phyloP scores from a whole-genome alignment of 2,797 vertebrate genomes.

The Harpagifer antarcticus region DNA sequence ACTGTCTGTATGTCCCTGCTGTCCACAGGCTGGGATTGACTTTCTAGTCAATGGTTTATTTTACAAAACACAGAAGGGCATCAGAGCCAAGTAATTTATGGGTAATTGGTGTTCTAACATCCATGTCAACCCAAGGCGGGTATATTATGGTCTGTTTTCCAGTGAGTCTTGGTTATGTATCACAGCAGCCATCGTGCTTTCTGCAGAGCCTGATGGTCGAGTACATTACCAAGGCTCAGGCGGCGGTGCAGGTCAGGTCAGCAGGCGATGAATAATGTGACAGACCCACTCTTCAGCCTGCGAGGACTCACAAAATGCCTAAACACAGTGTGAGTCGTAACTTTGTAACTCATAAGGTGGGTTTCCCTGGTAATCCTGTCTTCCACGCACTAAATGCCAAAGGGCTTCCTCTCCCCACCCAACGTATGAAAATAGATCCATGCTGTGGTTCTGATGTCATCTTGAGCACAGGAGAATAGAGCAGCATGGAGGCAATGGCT shows the following conservation, averaged over 20 bases:
- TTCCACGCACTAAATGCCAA: conserved; percentile 46
- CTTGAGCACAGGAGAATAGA: conserved; percentile 48
- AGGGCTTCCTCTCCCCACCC: conserved; percentile 44
- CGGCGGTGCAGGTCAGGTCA: conserved; percentile 25
- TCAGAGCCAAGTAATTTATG: neutral
- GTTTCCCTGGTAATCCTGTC: conserved; percentile 56
- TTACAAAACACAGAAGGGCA: neutral
- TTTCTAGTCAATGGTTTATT: no score
- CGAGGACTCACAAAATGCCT: conserved; percentile 7
- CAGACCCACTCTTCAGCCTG: conserved; percentile 18
- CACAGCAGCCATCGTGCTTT: conserved; percentile 1
- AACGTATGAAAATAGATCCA: conserved; percentile 58
- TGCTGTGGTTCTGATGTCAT: conserved; percentile 55
- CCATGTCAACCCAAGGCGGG: neutral
- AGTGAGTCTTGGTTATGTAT: neutral
- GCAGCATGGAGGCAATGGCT: conserved; percentile 39
- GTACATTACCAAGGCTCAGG: conserved; percentile 15
- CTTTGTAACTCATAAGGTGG: conserved; percentile 31
- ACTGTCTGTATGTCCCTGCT: no score
- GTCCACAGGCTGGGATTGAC: no score
- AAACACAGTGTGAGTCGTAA: conserved; percentile 38
- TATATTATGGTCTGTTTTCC: neutral
- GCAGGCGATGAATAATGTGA: conserved; percentile 45
- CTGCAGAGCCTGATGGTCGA: conserved; percentile 12
- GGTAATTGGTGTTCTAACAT: neutral